phyloP scores from a whole-genome alignment of 2,113 vertebrate genomes.

The Barnardius zonarius region DNA sequence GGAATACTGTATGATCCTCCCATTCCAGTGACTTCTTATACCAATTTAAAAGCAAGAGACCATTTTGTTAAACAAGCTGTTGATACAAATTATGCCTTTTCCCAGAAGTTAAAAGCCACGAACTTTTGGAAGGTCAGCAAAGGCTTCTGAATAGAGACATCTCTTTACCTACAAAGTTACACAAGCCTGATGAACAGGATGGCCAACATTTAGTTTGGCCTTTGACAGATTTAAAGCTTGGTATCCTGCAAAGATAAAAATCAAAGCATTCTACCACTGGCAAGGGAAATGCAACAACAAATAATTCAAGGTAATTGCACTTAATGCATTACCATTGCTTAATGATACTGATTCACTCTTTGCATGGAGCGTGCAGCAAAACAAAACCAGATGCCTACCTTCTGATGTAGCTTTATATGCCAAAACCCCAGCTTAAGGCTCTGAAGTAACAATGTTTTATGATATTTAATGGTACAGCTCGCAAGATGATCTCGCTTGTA shows the following conservation, averaged over 20 bases:
- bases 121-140: neutral
- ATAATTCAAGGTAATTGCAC: neutral
- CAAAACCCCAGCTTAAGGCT: neutral
- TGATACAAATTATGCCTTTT: neutral
- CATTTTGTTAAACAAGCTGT: neutral
- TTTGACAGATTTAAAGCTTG: neutral
- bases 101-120: neutral
- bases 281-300: neutral
- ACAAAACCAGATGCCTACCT: neutral
- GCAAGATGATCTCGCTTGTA: neutral
- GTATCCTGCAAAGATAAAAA: neutral
- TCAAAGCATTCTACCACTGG: neutral
- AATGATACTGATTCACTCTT: neutral
- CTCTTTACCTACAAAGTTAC: neutral
- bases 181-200: neutral
- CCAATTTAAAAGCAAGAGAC: neutral
- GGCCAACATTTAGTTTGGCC: neutral
- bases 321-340: neutral
- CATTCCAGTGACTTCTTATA: neutral
- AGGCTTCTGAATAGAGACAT: neutral
- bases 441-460: neutral
- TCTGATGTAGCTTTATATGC: neutral
- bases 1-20: neutral
- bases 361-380: neutral
- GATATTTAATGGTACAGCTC: neutral